Percentiles rank a stretch among this genome's conserved stretches.
Conservation (phyloP, 2,888 invertebrate genomes). For the Hermodice carunculata region DNA sequence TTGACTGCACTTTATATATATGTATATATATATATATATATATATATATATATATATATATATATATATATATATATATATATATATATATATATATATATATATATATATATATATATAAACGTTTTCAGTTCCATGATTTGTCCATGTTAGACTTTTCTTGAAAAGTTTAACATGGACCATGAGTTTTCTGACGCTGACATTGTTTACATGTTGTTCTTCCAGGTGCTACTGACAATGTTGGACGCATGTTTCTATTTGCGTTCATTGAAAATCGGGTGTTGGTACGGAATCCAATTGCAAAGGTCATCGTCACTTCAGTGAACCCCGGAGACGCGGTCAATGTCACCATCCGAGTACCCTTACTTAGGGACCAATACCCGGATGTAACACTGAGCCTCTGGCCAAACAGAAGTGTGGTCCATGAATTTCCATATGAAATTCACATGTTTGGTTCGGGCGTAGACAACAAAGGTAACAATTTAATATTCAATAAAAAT, state of each 20-base stretch:
- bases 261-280: slow-evolving; percentile 12
- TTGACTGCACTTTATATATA: too few relatives aligned
- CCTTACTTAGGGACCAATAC: neutral
- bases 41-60: too few relatives aligned
- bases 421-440: slow-evolving; percentile 14
- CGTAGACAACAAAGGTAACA: slow-evolving; percentile 3
- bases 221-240: neutral
- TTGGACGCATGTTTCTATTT: neutral
- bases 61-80: too few relatives aligned
- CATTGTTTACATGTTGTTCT: too few relatives aligned
- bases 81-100: too few relatives aligned
- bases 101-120: too few relatives aligned
- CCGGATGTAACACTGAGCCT: neutral
- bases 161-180: too few relatives aligned
- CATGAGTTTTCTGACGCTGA: too few relatives aligned
- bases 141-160: too few relatives aligned
- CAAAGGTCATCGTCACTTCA: slow-evolving; percentile 7
- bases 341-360: slow-evolving; percentile 8
- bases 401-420: neutral
- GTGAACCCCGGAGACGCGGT: neutral
- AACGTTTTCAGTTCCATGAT: too few relatives aligned
- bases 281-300: neutral
- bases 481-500: too few relatives aligned
- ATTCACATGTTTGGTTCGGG: slow-evolving; percentile 17
- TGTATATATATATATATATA: too few relatives aligned